These are phyloP conservation scores for Drosophila takahashii DNA, from an alignment of 1,140 invertebrate species.

Conservation along the genomic window DNA sequence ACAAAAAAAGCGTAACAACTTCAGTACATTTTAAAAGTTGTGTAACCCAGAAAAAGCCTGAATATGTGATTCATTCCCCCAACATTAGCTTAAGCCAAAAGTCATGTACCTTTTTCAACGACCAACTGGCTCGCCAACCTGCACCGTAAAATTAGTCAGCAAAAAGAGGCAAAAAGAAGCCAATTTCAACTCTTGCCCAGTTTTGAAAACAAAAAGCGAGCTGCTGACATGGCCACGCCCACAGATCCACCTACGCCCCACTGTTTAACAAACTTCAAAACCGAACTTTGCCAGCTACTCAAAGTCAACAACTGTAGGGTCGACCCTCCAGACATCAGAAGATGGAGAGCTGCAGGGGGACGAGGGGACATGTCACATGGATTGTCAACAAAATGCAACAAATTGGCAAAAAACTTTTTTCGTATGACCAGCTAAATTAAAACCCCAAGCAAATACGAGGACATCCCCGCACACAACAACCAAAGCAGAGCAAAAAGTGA, in stretches of 20 bases:
- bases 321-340: slow-evolving; percentile 19
- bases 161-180: slow-evolving; percentile 7
- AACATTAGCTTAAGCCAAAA: slow-evolving; percentile 20
- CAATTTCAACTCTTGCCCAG: slow-evolving; percentile 8
- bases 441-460: slow-evolving; percentile 66
- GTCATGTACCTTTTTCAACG: slow-evolving; percentile 9
- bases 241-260: slow-evolving; percentile 49
- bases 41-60: background rate
- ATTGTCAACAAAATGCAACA: slow-evolving; percentile 78
- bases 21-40: background rate
- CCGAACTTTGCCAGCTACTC: slow-evolving; percentile 65
- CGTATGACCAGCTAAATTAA: slow-evolving; percentile 73
- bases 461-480: slow-evolving; percentile 14
- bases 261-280: slow-evolving; percentile 67
- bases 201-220: slow-evolving; percentile 37
- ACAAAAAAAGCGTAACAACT: background rate
- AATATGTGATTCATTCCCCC: background rate
- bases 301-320: slow-evolving; percentile 69
- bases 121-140: slow-evolving; percentile 29
- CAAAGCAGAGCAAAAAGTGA: slow-evolving; percentile 44
- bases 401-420: slow-evolving; percentile 77
- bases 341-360: slow-evolving; percentile 19
- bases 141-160: slow-evolving; percentile 42
- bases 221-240: slow-evolving; percentile 48
- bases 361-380: slow-evolving; percentile 61